Percentiles rank a stretch among this genome's conserved stretches.
Conservation (phyloP, 2,113 vertebrate genomes). For the Upupa epops region DNA sequence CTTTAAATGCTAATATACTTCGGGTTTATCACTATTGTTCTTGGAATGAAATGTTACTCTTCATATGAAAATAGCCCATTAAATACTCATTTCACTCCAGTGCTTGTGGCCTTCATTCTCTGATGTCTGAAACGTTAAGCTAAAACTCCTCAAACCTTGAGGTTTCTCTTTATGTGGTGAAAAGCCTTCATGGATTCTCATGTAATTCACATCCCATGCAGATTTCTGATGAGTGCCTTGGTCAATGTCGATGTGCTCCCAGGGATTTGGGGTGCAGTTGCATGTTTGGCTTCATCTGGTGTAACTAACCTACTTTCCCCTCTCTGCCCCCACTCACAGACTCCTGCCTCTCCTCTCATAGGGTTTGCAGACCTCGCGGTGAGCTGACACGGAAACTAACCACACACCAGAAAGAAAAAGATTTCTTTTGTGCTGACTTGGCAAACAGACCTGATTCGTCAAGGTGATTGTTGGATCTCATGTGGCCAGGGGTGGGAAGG, state of each 20-base stretch:
- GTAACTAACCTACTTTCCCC: background rate
- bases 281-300: background rate
- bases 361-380: accelerated
- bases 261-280: background rate
- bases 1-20: background rate
- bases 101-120: background rate
- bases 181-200: background rate
- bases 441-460: background rate
- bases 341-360: background rate
- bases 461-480: background rate
- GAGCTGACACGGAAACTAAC: background rate
- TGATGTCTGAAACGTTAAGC: background rate
- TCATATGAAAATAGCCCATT: background rate
- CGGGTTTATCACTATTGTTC: background rate
- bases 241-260: background rate
- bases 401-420: background rate
- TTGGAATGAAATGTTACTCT: background rate
- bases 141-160: background rate
- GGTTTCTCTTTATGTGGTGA: background rate
- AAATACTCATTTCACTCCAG: background rate
- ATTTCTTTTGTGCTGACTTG: background rate
- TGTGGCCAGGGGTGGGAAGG: accelerated
- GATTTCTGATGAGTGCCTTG: background rate
- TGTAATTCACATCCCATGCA: background rate
- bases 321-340: background rate